Base-by-base conservation (phyloP, 2,113 vertebrate genomes). In the Syrrhaptes paradoxus region DNA sequence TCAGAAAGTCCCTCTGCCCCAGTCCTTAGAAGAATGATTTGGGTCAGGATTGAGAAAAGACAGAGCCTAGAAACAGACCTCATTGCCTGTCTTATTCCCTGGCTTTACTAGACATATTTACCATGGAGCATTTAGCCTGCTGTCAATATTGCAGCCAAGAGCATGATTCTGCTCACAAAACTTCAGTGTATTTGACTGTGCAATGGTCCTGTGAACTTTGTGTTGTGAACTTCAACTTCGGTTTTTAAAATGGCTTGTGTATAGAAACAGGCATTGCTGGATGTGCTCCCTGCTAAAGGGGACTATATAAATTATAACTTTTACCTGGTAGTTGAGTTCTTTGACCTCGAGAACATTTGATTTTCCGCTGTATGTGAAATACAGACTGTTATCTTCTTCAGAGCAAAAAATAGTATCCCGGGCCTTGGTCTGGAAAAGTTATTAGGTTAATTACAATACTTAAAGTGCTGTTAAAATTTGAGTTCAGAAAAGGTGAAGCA, bases 301-400 rank as follows among this genome's bases (percentile, higher is more conserved):
- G 74, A 16, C 9, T 74, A 29, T 38, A 29, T n/a, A 68, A 92
- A 59, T 38, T 17, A 43, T 13, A 48, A 26, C 54, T 90, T 85
- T 97, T 98, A 99, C 99, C 99, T 99, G 98, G 78, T 99, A 99
- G 96, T 96, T 98, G 95, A 99, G 98, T 95, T 98, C 97, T 90
- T 95, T 98, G 95, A 99, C 98, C 90, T 99, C 98, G 55, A 99
- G 98, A 79, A 99, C 85, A 10, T 99, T 99, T 94, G 98, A 95
- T 49, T 97, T 98, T 45, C 99, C 99, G 0, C 98, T 98, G 97
- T 99, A 99, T 90, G 99, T 99, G 98, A 99, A 99, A 97, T 99
- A 99, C 29, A 99, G 98, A 52, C 99, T 99, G 97, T 98, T 99
- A 96, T 99, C 99, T 62, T 98, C 99, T 77, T 99, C 99, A 14